Evolutionary conservation across 2,113 vertebrate species (phyloP).

Genomic region (Colius striatus): DNA sequence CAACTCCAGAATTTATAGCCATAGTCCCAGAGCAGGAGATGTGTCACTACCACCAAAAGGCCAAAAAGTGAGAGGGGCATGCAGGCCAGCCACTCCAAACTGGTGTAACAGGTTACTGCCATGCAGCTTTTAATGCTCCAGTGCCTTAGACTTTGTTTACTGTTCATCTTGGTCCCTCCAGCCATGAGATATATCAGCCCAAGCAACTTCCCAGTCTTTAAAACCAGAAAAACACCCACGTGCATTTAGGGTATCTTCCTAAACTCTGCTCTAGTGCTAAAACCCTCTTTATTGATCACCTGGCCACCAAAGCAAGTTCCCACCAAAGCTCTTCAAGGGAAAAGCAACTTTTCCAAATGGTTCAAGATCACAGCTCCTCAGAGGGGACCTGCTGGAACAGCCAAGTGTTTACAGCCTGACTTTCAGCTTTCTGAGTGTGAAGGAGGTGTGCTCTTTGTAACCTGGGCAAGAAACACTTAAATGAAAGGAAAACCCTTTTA

Average conservation of each 20-base stretch:
- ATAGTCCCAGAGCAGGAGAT: background rate
- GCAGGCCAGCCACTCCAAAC: background rate
- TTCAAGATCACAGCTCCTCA: background rate
- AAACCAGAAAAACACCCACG: background rate
- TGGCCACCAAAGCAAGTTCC: background rate
- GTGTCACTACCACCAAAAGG: background rate
- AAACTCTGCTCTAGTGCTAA: background rate
- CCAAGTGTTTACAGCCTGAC: background rate
- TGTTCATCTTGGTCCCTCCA: background rate
- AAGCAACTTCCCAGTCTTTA: background rate
- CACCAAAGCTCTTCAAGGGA: background rate
- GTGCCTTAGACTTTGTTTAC: background rate
- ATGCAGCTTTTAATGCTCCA: background rate
- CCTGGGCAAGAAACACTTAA: background rate
- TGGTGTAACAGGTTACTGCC: conserved; percentile 29
- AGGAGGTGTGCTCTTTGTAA: background rate
- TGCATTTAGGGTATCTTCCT: background rate
- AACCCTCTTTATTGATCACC: background rate
- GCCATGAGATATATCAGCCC: background rate
- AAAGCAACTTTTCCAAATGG: background rate
- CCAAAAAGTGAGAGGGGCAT: background rate
- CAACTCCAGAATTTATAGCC: background rate
- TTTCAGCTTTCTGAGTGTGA: background rate
- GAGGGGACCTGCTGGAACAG: background rate
- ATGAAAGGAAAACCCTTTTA: background rate